phyloP scores from a whole-genome alignment of 1,140 invertebrate genomes.

The Trachymyrmex septentrionalis region DNA sequence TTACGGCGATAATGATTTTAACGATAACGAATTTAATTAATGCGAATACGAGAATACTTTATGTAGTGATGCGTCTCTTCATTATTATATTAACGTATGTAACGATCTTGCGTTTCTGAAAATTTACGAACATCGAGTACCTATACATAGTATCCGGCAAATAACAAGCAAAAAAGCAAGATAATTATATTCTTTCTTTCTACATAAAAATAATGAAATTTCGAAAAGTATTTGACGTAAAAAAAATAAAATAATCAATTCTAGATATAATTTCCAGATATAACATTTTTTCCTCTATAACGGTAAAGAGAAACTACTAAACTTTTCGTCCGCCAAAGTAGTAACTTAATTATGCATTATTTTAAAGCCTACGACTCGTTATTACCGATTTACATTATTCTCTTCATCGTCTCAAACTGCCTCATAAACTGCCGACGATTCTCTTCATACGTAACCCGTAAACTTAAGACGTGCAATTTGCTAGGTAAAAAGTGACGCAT shows the following conservation, averaged over 20 bases:
- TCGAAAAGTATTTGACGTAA: background rate
- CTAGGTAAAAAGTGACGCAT: conserved; percentile 31
- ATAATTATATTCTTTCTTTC: background rate
- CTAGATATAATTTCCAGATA: background rate
- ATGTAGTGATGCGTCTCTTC: conserved; percentile 10
- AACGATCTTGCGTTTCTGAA: background rate
- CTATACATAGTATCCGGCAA: background rate
- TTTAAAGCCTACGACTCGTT: background rate
- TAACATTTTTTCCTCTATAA: background rate
- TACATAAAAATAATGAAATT: background rate
- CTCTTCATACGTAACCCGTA: conserved; percentile 7
- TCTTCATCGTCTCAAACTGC: background rate
- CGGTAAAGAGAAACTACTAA: background rate
- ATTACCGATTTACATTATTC: background rate
- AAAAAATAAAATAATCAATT: background rate
- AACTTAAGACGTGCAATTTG: conserved; percentile 49
- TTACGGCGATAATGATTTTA: conserved; percentile 60
- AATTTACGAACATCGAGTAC: background rate
- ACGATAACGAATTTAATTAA: conserved; percentile 60
- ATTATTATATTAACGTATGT: conserved; percentile 2
- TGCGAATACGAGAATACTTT: conserved; percentile 27
- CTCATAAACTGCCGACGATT: conserved; percentile 40
- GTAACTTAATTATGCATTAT: conserved; percentile 5
- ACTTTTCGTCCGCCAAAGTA: background rate
- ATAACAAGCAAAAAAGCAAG: background rate